Evolutionary conservation across 2,113 vertebrate genomes (phyloP).

Genomic region (Tachycineta bicolor): DNA sequence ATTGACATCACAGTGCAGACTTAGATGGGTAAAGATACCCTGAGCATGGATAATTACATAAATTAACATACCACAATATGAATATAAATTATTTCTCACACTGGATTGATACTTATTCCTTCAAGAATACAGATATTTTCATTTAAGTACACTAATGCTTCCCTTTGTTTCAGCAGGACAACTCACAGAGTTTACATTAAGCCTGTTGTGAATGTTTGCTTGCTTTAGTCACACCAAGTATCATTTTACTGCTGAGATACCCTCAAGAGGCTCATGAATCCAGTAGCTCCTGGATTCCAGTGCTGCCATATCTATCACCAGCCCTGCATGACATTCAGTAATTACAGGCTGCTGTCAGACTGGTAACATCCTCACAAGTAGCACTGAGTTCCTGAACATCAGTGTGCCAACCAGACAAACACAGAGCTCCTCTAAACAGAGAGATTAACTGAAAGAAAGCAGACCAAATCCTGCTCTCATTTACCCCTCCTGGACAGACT

Average conservation of each 20-base stretch:
- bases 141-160: not conserved
- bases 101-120: not conserved
- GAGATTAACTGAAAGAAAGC: not conserved
- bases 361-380: not conserved
- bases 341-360: constrained; percentile 2
- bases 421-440: not conserved
- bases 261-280: not conserved
- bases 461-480: not conserved
- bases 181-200: not conserved
- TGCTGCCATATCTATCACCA: not conserved
- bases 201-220: not conserved
- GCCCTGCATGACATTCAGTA: not conserved
- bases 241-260: not conserved
- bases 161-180: not conserved
- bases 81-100: not conserved
- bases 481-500: not conserved
- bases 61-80: not conserved
- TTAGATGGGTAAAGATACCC: not conserved
- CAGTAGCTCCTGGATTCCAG: not conserved
- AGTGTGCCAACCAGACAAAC: not conserved
- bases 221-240: not conserved
- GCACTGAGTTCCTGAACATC: not conserved
- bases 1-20: rapidly evolving
- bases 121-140: not conserved
- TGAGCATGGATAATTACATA: not conserved